Conservation (phyloP, 1,140 invertebrate species). For the Penaeus japonicus region DNA sequence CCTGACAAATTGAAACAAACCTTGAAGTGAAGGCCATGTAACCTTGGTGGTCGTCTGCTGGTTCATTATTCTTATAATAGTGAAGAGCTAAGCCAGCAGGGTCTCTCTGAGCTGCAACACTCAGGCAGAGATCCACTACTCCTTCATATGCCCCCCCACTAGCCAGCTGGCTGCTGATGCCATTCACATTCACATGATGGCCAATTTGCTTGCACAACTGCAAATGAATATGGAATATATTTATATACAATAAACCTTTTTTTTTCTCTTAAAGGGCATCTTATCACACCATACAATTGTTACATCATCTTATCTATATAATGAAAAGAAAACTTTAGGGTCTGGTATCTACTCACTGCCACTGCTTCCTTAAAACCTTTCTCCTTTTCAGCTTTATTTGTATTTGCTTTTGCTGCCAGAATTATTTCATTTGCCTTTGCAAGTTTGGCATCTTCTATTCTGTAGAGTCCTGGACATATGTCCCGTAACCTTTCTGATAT, state of each 20-base stretch:
- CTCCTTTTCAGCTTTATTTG: constrained; percentile 49
- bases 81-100: constrained; percentile 87
- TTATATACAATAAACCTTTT: neutral
- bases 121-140: constrained; percentile 86
- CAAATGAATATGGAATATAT: constrained; percentile 27
- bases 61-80: constrained; percentile 87
- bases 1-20: neutral
- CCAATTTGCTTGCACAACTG: constrained; percentile 86
- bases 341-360: constrained; percentile 32
- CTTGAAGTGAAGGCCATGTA: constrained; percentile 60
- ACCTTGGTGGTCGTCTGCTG: constrained; percentile 73
- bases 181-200: constrained; percentile 78
- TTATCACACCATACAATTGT: neutral
- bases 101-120: constrained; percentile 85
- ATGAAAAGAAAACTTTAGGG: neutral
- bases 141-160: constrained; percentile 79
- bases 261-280: neutral
- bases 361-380: constrained; percentile 59
- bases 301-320: neutral
- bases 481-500: constrained; percentile 88
- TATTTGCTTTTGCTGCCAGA: constrained; percentile 49
- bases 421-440: constrained; percentile 75
- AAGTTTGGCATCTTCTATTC: constrained; percentile 93
- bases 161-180: constrained; percentile 80
- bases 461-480: constrained; percentile 92